Evolutionary conservation across 1,140 invertebrate genomes (phyloP).

Genomic region (Drosophila erecta): DNA sequence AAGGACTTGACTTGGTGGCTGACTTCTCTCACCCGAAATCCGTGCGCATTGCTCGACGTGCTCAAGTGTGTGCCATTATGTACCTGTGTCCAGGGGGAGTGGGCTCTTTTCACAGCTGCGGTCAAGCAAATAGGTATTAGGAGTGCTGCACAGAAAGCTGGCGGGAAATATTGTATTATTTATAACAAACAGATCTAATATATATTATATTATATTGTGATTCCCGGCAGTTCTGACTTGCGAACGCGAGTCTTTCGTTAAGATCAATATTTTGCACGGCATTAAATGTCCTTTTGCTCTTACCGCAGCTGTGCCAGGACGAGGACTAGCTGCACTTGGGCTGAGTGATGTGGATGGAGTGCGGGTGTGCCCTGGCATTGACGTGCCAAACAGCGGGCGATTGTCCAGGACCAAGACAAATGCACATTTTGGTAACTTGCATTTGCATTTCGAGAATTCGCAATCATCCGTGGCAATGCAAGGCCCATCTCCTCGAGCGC

Average conservation of each 20-base stretch:
- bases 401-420: conserved; percentile 62
- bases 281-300: not conserved
- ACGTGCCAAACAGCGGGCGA: conserved; percentile 50
- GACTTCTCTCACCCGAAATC: conserved; percentile 39
- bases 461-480: conserved; percentile 16
- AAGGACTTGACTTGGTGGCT: conserved; percentile 37
- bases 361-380: conserved; percentile 49
- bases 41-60: conserved; percentile 42
- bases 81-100: conserved; percentile 13
- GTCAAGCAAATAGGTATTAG: not conserved
- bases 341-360: conserved; percentile 7
- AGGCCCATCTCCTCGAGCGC: not conserved
- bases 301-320: conserved; percentile 1
- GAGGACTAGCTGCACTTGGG: conserved; percentile 4
- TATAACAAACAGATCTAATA: no score
- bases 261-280: no score
- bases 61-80: conserved; percentile 55
- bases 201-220: no score
- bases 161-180: no score
- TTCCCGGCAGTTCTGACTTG: no score
- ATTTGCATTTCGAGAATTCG: conserved; percentile 60
- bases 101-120: not conserved
- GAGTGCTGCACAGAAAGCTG: not conserved
- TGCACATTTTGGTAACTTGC: conserved; percentile 68
- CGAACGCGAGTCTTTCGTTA: no score